A percentile compares a stretch with the other conserved stretches of the same genome.
Evolutionary conservation across 1,140 invertebrate species (phyloP).

Genomic region (Trichogramma pretiosum): DNA sequence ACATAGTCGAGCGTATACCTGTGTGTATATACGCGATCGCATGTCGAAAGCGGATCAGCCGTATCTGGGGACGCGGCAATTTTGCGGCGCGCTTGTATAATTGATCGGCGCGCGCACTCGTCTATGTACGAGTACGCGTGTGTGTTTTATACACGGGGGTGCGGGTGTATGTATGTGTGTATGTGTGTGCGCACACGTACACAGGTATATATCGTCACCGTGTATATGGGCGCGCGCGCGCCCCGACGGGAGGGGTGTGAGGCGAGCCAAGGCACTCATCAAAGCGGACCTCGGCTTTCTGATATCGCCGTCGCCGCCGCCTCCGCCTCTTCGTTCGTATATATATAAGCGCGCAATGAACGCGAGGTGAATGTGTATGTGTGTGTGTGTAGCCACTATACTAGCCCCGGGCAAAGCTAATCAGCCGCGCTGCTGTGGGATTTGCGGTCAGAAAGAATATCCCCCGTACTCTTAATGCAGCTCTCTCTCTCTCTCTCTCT

Average conservation of each 20-base stretch:
- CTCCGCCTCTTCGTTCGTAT: too few relatives aligned
- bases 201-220: not conserved
- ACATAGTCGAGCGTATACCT: too few relatives aligned
- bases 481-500: not conserved
- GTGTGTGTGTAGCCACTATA: too few relatives aligned
- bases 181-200: not conserved
- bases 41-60: too few relatives aligned
- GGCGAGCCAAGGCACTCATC: too few relatives aligned
- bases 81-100: slow-evolving; percentile 14
- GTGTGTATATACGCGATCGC: too few relatives aligned
- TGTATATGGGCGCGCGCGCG: not conserved
- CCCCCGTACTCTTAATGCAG: not conserved
- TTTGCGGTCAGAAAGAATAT: too few relatives aligned
- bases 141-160: slow-evolving; percentile 12
- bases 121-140: slow-evolving; percentile 3
- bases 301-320: too few relatives aligned
- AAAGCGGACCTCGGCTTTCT: not conserved
- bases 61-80: not conserved
- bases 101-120: slow-evolving; percentile 14
- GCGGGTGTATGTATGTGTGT: slow-evolving; percentile 9
- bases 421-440: not conserved
- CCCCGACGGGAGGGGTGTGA: too few relatives aligned
- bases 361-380: too few relatives aligned
- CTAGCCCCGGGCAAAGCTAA: not conserved
- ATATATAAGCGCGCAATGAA: too few relatives aligned